Base-by-base conservation (phyloP, 2,888 invertebrate species). In the Yponomeuta cagnagella region DNA sequence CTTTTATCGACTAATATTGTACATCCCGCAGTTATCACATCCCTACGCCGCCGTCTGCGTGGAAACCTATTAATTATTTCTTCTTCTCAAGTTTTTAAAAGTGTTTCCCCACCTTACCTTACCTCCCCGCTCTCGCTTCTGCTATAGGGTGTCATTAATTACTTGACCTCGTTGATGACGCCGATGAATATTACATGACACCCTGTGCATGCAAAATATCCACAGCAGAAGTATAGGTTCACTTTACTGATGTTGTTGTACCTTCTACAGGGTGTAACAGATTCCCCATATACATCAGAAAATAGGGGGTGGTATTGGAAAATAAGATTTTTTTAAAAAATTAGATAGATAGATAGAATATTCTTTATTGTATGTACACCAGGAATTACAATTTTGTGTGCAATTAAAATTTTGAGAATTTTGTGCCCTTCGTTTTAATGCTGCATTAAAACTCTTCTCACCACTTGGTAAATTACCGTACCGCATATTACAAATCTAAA, bases 51-150 rank as follows among this genome's bases (percentile, higher is more conserved):
- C 71, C 79, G 80, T 81, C 86, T 79, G 75, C 80, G 80, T 79
- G 80, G 81, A 79, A 89, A 90, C 87, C 91, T 90, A 90, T 91
- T 91, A 90, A 91, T 91, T 91, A 90, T 88, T 85, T 82, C 82
- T 37, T 33, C 68, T 33, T 63, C 63, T 70, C 63, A 90, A 90
- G 82, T 89, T 90, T 84, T 86, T 86, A 85, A 89, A 89, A 90
- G 87, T 90, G 89, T 88, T 89, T 87, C 80, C 77, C 77, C 74
- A 76, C 77, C 80, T 81, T 78, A 78, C 75, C 73, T 73, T 72
- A 73, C 75, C 75, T 65, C 74, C 75, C 72, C 74, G 71, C 74
- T 73, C n/a, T 15, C 67, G 15, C 67, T 10, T 12, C n/a, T 8
- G 31, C 48, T 52, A 52, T 52, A 12, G 52, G 31, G 37, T 64